phyloP scores from a whole-genome alignment of 1,140 invertebrate genomes.

The Colletes gigas region DNA sequence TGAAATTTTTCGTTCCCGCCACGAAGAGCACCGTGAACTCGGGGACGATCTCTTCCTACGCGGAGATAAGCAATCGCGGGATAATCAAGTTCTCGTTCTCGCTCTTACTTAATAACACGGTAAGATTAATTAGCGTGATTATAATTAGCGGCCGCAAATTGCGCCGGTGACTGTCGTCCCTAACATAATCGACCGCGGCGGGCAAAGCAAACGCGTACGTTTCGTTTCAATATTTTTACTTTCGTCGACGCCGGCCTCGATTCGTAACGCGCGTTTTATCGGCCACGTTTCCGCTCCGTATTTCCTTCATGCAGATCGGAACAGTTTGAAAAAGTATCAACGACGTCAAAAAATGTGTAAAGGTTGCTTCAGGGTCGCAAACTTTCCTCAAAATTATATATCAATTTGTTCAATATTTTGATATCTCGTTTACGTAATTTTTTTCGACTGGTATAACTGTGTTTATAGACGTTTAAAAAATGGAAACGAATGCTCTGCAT shows the following conservation, averaged over 20 bases:
- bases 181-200: conserved; percentile 1
- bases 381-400: too few species aligned
- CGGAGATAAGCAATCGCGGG: conserved; percentile 7
- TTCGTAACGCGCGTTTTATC: neutral
- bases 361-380: too few species aligned
- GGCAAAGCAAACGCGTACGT: neutral
- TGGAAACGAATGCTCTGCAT: too few species aligned
- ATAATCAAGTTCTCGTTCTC: conserved; percentile 4
- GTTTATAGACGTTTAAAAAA: too few species aligned
- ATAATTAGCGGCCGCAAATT: conserved; percentile 2
- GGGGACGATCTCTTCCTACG: neutral
- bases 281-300: neutral
- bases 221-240: neutral
- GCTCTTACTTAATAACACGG: conserved; percentile 13
- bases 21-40: neutral
- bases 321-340: too few species aligned
- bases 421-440: too few species aligned
- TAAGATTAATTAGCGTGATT: conserved; percentile 6
- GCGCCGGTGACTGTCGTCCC: neutral
- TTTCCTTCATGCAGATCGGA: neutral
- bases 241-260: neutral
- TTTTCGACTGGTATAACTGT: too few species aligned
- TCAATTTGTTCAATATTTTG: too few species aligned
- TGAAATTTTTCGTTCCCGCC: conserved; percentile 27
- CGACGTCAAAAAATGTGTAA: too few species aligned